These are phyloP conservation scores for Chaetorhynchus papuensis DNA, from an alignment of 2,113 vertebrate genomes.

Conservation along the genomic window DNA sequence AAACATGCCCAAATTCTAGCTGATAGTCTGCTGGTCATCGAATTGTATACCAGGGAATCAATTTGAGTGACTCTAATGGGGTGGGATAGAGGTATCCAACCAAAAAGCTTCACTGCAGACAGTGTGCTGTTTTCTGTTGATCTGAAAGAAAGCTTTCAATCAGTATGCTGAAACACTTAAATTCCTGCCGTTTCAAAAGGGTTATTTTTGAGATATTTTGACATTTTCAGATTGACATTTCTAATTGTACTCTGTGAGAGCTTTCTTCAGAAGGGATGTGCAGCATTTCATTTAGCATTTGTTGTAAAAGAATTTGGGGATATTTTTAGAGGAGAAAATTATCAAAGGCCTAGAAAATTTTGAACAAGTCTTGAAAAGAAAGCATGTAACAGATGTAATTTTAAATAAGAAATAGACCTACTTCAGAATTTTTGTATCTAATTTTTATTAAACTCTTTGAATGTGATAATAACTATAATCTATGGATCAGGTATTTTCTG, in stretches of 20 bases:
- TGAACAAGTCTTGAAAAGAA: not conserved
- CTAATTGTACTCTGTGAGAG: not conserved
- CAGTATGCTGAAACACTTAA: not conserved
- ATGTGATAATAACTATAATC: not conserved
- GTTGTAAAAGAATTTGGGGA: not conserved
- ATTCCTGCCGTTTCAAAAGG: not conserved
- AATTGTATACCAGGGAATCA: not conserved
- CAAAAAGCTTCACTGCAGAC: not conserved
- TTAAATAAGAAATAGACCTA: not conserved
- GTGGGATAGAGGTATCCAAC: not conserved
- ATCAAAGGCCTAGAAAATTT: not conserved
- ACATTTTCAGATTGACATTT: conserved; percentile 16
- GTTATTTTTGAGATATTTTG: not conserved
- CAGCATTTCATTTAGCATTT: not conserved
- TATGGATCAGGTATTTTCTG: not conserved
- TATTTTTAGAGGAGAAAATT: conserved; percentile 11
- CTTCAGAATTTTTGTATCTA: not conserved
- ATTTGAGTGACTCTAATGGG: not conserved
- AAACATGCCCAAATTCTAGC: not conserved
- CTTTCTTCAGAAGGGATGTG: not conserved
- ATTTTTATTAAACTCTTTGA: not conserved
- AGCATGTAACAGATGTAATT: not conserved
- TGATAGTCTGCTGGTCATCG: not conserved
- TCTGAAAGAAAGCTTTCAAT: not conserved
- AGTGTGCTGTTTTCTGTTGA: not conserved